Evolutionary conservation across 2,113 vertebrate genomes (phyloP), one percentile per base, ranked within the genome.

Genomic region (Xiphophorus maculatus): DNA sequence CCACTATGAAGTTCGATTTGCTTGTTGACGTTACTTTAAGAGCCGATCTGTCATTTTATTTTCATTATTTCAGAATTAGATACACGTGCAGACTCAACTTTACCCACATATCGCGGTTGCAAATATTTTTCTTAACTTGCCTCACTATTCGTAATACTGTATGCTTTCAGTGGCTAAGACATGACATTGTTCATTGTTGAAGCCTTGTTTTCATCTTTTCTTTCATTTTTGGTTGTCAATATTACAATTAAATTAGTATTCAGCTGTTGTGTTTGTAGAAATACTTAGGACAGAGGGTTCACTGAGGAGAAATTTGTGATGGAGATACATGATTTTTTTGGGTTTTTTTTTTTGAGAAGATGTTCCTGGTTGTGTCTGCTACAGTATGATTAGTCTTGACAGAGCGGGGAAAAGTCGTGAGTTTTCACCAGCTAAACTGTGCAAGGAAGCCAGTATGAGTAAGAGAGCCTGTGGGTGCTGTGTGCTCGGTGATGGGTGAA

Each of bases 401-500:
- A 77, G 62, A 67, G 64, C 40, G 71, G 60, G 32, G 30, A 69
- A 63, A 66, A 15, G 17, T 32, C 3, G 4, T 65, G 66, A 71
- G 61, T 68, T 78, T 69, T 63, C 44, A 81, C 35, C 67, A 81
- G 25, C 73, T 75, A 80, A 80, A 85, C 76, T 78, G 73, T 44
- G 76, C 61, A 75, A 66, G 71, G 64, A 58, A 79, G 65, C 60
- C 69, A 67, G 76, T 63, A 84, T 86, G 63, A 83, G 71, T 80
- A 79, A 82, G 71, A 67, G 71, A 87, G 75, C 87, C 87, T 74
- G 77, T 3, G 73, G 79, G 83, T 80, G 77, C 72, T 66, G 74
- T 85, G 74, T 76, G 82, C 80, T 84, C 74, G 80, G 71, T 74
- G 81, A 82, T 71, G 87, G 83, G 81, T 87, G 76, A 90, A 80